A percentile compares a stretch with the other conserved stretches of the same genome.
These are phyloP conservation scores for Eristalis intricaria DNA, from an alignment of 2,888 invertebrate species.

Conservation along the genomic window DNA sequence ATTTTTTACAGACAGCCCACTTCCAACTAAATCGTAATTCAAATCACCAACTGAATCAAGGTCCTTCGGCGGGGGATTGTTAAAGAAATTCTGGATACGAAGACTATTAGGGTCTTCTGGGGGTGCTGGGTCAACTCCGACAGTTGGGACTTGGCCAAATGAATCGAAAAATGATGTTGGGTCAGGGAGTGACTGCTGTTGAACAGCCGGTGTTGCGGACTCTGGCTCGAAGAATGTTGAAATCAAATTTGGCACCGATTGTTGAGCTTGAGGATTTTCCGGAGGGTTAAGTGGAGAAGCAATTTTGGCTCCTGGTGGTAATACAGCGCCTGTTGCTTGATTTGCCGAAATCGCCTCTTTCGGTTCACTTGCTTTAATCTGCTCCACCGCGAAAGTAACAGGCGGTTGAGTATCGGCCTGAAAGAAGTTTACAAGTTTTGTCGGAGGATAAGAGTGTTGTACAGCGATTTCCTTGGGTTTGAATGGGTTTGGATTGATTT, in stretches of 20 bases:
- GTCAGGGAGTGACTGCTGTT: constrained; percentile 68
- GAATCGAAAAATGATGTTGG: constrained; percentile 76
- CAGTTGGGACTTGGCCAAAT: constrained; percentile 64
- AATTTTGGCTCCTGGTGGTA: constrained; percentile 51
- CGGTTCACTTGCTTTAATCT: neutral
- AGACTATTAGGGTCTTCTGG: constrained; percentile 75
- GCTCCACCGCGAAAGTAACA: neutral
- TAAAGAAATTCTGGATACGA: constrained; percentile 80
- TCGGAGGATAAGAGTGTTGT: neutral
- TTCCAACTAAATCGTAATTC: constrained; percentile 80
- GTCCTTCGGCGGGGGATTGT: constrained; percentile 80
- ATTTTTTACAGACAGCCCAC: constrained; percentile 76
- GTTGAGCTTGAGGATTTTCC: constrained; percentile 36
- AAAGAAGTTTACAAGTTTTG: constrained; percentile 36
- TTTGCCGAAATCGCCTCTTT: neutral
- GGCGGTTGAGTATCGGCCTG: neutral
- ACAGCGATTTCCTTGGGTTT: neutral
- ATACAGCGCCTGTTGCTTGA: constrained; percentile 12
- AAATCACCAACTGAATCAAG: constrained; percentile 77
- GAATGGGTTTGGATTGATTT: neutral
- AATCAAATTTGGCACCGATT: constrained; percentile 71
- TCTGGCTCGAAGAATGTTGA: constrained; percentile 74
- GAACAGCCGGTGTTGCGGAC: constrained; percentile 28
- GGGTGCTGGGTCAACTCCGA: constrained; percentile 43
- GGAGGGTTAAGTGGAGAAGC: constrained; percentile 51